A percentile compares a stretch with the other conserved stretches of the same genome.
Evolutionary conservation across 2,888 invertebrate species (phyloP).

Genomic region (Ferrisia virgata): DNA sequence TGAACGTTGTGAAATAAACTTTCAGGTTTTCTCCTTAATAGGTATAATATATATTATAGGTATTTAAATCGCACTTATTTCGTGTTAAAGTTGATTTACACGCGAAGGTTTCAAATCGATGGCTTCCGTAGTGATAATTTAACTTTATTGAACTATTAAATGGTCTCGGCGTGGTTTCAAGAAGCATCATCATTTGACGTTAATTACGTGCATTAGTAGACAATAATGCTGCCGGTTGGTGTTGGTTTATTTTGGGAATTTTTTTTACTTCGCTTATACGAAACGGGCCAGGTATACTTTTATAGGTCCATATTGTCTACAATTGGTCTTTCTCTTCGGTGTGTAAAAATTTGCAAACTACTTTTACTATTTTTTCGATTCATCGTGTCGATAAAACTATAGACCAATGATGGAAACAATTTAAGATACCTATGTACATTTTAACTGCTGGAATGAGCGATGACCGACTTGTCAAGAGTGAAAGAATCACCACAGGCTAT

Average conservation of each 20-base stretch:
- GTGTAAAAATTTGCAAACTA: conserved; percentile 25
- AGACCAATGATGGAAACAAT: not conserved
- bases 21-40: too few relatives aligned
- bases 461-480: conserved; percentile 28
- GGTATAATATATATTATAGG: too few relatives aligned
- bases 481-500: conserved; percentile 24
- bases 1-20: too few relatives aligned
- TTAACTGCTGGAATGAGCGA: not conserved
- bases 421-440: not conserved
- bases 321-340: conserved; percentile 12
- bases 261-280: not conserved
- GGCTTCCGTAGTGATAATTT: not conserved
- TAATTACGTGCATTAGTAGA: not conserved
- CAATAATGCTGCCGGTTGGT: not conserved
- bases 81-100: not conserved
- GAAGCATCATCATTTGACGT: not conserved
- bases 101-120: not conserved
- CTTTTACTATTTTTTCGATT: conserved; percentile 33
- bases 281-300: not conserved
- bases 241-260: conserved; percentile 13
- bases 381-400: not conserved
- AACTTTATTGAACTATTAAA: not conserved
- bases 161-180: not conserved
- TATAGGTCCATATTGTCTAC: not conserved
- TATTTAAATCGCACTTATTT: not conserved